Evolutionary conservation across 2,888 invertebrate genomes (phyloP).

Genomic region (Eristalis pertinax): DNA sequence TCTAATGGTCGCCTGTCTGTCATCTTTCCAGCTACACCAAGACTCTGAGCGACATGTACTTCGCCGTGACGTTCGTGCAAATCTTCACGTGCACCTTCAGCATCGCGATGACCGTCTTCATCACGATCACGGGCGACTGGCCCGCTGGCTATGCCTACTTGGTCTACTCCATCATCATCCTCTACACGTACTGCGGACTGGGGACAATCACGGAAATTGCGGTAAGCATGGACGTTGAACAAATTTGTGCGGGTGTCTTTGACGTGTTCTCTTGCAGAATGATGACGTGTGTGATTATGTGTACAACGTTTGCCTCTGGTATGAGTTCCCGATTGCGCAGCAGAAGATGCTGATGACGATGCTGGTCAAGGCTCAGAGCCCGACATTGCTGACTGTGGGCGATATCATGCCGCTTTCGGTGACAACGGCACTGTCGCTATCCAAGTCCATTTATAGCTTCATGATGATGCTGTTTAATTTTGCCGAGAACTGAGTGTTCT

Average conservation of each 20-base stretch:
- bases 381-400: constrained; percentile 67
- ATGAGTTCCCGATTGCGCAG: constrained; percentile 71
- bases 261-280: constrained; percentile 61
- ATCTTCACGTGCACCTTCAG: constrained; percentile 66
- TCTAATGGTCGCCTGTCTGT: not conserved
- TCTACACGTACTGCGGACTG: constrained; percentile 75
- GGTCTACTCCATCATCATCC: constrained; percentile 59
- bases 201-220: constrained; percentile 75
- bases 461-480: constrained; percentile 68
- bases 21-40: constrained; percentile 67
- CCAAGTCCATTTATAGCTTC: constrained; percentile 73
- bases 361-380: constrained; percentile 73
- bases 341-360: constrained; percentile 73
- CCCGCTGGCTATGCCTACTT: constrained; percentile 74
- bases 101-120: constrained; percentile 74
- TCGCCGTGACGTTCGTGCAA: constrained; percentile 74
- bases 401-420: constrained; percentile 73
- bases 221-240: constrained; percentile 50
- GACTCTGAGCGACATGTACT: constrained; percentile 71
- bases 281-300: constrained; percentile 70
- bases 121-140: constrained; percentile 74
- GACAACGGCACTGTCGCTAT: constrained; percentile 73
- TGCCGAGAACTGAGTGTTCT: not conserved
- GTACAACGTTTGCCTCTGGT: constrained; percentile 74
- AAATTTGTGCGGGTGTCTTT: too few relatives aligned